A percentile compares a stretch with the other conserved stretches of the same genome.
phyloP scores from a whole-genome alignment of 2,113 vertebrate species.

The Phyllopteryx taeniolatus region DNA sequence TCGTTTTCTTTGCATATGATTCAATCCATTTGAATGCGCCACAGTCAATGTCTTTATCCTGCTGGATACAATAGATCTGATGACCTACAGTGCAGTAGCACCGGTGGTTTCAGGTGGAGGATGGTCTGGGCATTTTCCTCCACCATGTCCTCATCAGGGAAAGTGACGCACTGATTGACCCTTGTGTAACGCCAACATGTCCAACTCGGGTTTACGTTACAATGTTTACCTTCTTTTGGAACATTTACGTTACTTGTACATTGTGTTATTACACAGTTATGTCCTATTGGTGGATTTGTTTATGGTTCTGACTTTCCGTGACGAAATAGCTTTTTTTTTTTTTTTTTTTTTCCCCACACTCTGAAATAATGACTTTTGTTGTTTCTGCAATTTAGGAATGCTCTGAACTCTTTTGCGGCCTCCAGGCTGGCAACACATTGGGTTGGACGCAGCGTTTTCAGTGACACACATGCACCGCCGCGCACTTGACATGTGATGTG shows the following conservation, averaged over 20 bases:
- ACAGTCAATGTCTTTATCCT: conserved; percentile 9
- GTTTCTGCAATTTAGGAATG: conserved; percentile 41
- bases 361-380: conserved; percentile 44
- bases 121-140: conserved; percentile 32
- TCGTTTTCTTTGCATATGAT: conserved; percentile 31
- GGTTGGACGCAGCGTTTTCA: conserved; percentile 10
- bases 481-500: conserved; percentile 21
- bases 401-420: conserved; percentile 48
- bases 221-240: conserved; percentile 59
- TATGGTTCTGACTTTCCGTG: conserved; percentile 29
- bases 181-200: conserved; percentile 33
- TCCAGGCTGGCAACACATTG: conserved; percentile 25
- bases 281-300: conserved; percentile 37
- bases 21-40: conserved; percentile 35
- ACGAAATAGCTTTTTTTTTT: conserved; percentile 17
- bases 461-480: conserved; percentile 17
- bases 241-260: conserved; percentile 50
- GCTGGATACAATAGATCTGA: conserved; percentile 6
- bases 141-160: conserved; percentile 36
- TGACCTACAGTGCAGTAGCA: conserved; percentile 31
- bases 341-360: conserved; percentile 3
- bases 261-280: conserved; percentile 32
- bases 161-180: conserved; percentile 39
- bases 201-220: conserved; percentile 36
- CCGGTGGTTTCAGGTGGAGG: conserved; percentile 50